phyloP scores from a whole-genome alignment of 2,113 vertebrate genomes.

The Clinocottus analis region DNA sequence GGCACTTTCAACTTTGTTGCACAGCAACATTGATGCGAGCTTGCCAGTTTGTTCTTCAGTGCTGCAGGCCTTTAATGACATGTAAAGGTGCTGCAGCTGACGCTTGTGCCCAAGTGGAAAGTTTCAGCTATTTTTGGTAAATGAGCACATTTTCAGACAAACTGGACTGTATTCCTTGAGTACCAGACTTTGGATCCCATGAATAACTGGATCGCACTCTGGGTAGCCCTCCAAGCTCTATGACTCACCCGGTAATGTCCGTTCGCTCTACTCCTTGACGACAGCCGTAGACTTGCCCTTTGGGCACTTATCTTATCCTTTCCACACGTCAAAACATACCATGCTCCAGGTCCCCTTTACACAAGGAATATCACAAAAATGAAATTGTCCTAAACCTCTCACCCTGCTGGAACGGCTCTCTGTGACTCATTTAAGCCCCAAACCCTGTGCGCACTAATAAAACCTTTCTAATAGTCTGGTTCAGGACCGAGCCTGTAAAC shows the following conservation, averaged over 20 bases:
- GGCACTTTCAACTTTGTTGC: constrained; percentile 53
- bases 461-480: constrained; percentile 30
- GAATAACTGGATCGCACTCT: constrained; percentile 48
- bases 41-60: constrained; percentile 58
- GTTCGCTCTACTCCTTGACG: constrained; percentile 25
- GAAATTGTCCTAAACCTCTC: constrained; percentile 39
- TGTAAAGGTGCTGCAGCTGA: constrained; percentile 62
- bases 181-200: constrained; percentile 51
- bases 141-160: constrained; percentile 66
- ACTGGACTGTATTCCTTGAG: constrained; percentile 41
- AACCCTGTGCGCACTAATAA: neutral
- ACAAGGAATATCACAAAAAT: constrained; percentile 32
- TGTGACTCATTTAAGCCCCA: constrained; percentile 24
- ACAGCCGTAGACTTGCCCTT: constrained; percentile 25
- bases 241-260: constrained; percentile 52
- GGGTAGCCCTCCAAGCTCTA: constrained; percentile 40
- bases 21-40: constrained; percentile 53
- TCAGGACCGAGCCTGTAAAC: constrained; percentile 42
- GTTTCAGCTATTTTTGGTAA: constrained; percentile 57
- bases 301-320: constrained; percentile 25
- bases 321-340: constrained; percentile 20
- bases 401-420: neutral
- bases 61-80: constrained; percentile 57
- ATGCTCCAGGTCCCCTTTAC: neutral
- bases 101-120: constrained; percentile 60